Evolutionary conservation across 2,113 vertebrate genomes (phyloP), one percentile per base, ranked within the genome.

Genomic region (Gymnorhina tibicen): DNA sequence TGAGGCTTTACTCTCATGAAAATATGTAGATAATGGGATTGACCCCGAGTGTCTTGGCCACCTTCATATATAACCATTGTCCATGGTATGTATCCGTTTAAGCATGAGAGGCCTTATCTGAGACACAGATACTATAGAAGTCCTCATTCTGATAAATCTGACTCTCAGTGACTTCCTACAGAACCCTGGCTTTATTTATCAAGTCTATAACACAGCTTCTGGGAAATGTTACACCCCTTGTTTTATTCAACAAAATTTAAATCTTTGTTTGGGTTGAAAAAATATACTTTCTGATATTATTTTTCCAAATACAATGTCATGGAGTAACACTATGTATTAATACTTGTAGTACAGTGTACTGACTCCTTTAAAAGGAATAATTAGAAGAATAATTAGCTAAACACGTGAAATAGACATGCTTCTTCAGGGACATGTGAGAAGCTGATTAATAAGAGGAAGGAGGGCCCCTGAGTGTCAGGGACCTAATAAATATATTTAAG

Each of bases 401-500:
- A 90, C 69, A 53, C 23, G 62, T 85, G 92, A 94, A 90, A 85
- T 37, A 24, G 62, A 95, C 89, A 75, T 68, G 44, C 69, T 80
- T 92, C 50, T 87, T 60, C 69, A 85, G 81, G 21, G 85, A 87
- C 73, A 53, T 20, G 16, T 12, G 67, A 93, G 50, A 96, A 81
- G 52, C 55, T 87, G 89, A 90, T 94, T 79, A 93, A 82, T 89
- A 78, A 86, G 56, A 63, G 39, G 47, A 83, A 70, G 52, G 52
- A 91, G 26, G 64, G 41, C 73, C 83, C 58, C 80, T 68, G 49
- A 78, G 64, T 95, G 73, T 86, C 88, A 91, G 85, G 67, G 77
- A 95, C 75, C 67, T 93, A 87, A 96, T 93, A 97, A 91, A 94
- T 68, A 78, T 72, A 64, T 82, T 96, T 92, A 95, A 91, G 86